Evolutionary conservation across 2,797 vertebrate species (phyloP), one percentile per base, ranked within the genome.

Genomic region (Calcarius lapponicus): DNA sequence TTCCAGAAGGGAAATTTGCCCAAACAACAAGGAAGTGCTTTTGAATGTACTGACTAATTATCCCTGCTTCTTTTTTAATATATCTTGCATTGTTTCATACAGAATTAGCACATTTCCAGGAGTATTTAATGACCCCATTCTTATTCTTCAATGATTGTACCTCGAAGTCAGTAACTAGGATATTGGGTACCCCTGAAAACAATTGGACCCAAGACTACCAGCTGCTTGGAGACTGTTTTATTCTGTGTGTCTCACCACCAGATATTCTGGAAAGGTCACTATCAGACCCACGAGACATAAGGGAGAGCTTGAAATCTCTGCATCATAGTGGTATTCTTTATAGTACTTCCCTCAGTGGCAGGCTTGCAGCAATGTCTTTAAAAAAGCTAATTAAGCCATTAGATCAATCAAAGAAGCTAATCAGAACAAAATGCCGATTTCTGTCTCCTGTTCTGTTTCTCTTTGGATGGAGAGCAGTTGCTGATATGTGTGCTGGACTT

Each of bases 191-290:
- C 92, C 97, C 98, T 96, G 98, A 95, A 90, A 97, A 98, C 67
- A 82, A n/a, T 32, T 80, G 74, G 79, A 66, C 43, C 29, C 42
- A 61, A 28, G 97, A 98, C 92, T 98, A 93, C 47, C 96, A 97
- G 70, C 95, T 98, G 90, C 98, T 98, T 91, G 97, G 98, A 97
- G 98, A 98, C 82, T 98, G 98, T 79, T 96, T 96, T 76, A 90
- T 98, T 54, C 97, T 98, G 3, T 98, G 97, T 96, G 95, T 97
- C 36, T 92, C 95, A 95, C 26, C 97, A 97, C 78, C 88, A 87
- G 56, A 78, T 96, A 62, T 97, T 98, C 93, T 96, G 98, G 58
- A 97, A 51, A 94, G 86, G 38, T 97, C 96, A 43, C 88, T 97
- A 58, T 94, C 95, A 54, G 79, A 96, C 54, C 31, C 42, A 34